These are phyloP conservation scores for Lophotis ruficrista DNA, from an alignment of 2,113 vertebrate genomes.

Conservation along the genomic window DNA sequence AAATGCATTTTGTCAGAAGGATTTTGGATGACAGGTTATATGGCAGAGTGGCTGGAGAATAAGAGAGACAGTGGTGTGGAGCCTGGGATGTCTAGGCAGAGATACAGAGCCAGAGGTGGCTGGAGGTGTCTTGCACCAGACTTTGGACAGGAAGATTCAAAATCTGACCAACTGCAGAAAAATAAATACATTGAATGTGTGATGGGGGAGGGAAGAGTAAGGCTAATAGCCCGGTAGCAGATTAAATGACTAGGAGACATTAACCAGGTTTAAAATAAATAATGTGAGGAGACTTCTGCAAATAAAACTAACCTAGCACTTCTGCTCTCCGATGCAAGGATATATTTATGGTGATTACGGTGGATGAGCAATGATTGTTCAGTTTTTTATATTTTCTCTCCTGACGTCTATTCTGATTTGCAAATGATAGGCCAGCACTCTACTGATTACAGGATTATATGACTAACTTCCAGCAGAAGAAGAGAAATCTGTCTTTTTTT, in stretches of 20 bases:
- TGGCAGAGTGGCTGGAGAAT: background rate
- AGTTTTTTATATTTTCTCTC: slow-evolving; percentile 26
- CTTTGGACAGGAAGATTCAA: background rate
- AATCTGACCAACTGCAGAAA: background rate
- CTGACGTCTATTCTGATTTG: slow-evolving; percentile 58
- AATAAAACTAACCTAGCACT: slow-evolving; percentile 13
- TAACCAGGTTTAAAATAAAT: background rate
- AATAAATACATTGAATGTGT: background rate
- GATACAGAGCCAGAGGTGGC: background rate
- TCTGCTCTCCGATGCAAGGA: background rate
- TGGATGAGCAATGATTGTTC: slow-evolving; percentile 18
- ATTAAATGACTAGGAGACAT: background rate
- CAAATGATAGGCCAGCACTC: slow-evolving; percentile 30
- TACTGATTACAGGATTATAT: slow-evolving; percentile 46
- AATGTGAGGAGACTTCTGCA: background rate
- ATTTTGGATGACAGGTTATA: background rate
- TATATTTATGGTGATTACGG: background rate
- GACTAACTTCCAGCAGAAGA: slow-evolving; percentile 48
- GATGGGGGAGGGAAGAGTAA: background rate
- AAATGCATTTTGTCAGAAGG: background rate
- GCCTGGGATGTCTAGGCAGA: background rate
- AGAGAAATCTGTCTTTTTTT: slow-evolving; percentile 35
- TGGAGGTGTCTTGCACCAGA: background rate
- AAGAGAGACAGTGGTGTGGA: background rate
- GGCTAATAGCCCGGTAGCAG: background rate